Evolutionary conservation across 23 tunicate species (phyloP), one percentile per base, ranked within the genome.

Genomic region (Ascidia mentula): DNA sequence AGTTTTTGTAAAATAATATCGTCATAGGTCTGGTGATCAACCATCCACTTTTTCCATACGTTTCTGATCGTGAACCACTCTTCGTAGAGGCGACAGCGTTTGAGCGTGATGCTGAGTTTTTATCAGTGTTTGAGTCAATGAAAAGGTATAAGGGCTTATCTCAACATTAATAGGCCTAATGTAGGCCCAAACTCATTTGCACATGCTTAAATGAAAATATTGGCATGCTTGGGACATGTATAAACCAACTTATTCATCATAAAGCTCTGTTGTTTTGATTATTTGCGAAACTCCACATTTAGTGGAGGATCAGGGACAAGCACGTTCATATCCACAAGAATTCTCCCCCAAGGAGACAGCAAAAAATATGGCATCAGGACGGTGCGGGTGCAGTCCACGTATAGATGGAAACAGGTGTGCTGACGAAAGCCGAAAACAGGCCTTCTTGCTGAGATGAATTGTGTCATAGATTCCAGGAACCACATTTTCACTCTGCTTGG

Each of bases 21-120:
- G 7, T 80, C 0, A 59, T 75, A 88, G 93, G 93, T 45, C 59
- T 78, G 45, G 84, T 82, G 12, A 71, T 88, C 28, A 77, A 46
- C 74, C 93, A 88, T 78, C 93, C 93, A 31, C 32, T 88, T 20
- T 72, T 88, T 60, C 40, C 60, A 22, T 77, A 88, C 73, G 20
- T 74, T 35, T 42, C 31, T 5, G 82, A 76, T 35, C 31, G 12
- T 31, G 93, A 78, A 46, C 42, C 74, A 0, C 75, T 39, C 8
- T 82, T 40, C 39, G 61, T 78, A 0, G 72, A 78, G 0, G 86
- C 81, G 34, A 69, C 72, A 8, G 79, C 87, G 20, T 78, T 82
- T 30, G 93, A 88, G 46, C 71, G 74, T 35, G 87, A 77, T 1
- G 30, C 40, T 12, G 65, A 78, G 30, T 84, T 88, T 80, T 33